Base-by-base conservation (phyloP, 2,888 invertebrate species). In the Antheraea assamensis region DNA sequence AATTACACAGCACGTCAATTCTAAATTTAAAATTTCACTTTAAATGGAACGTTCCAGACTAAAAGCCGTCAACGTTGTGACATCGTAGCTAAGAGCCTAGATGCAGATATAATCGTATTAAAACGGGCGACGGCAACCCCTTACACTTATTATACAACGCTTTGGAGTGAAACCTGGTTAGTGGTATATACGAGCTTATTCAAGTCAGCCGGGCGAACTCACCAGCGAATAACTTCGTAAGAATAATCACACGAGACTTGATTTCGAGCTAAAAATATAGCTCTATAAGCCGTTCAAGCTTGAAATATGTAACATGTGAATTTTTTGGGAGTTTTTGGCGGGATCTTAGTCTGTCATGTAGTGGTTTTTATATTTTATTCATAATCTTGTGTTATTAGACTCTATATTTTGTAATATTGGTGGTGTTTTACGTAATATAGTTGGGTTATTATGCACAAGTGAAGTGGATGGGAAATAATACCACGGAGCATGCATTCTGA, bases 51-150 rank as follows among this genome's bases (percentile, higher is more conserved):
- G 77, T 76, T 79, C 79, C 78, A 78, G 79, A 76, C 81, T 83
- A 83, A 84, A 85, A 86, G 81, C 85, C 79, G 77, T 76, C 76
- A 74, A 73, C 75, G 17, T 77, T 76, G 52, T 30, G 68, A 68
- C 68, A 68, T 68, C 68, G 68, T 74, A 71, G 31, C 66, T 74
- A 75, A 73, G 78, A 79, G 79, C 80, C 81, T 82, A 80, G 84
- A 82, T 85, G 85, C 85, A 83, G 84, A 87, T 87, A 85, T 92
- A 92, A 92, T 92, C 89, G 85, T 83, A 89, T 92, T 92, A 92
- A 83, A 76, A 81, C 75, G 83, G 87, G 86, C 88, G 86, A 81
- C 85, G 82, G 75, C 78, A 76, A 75, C 79, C 74, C 73, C 71
- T 71, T 77, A 70, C 78, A 84, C 74, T 72, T 72, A 68, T 74